Conservation (phyloP, 2,888 invertebrate species). For the Latheticus oryzae region DNA sequence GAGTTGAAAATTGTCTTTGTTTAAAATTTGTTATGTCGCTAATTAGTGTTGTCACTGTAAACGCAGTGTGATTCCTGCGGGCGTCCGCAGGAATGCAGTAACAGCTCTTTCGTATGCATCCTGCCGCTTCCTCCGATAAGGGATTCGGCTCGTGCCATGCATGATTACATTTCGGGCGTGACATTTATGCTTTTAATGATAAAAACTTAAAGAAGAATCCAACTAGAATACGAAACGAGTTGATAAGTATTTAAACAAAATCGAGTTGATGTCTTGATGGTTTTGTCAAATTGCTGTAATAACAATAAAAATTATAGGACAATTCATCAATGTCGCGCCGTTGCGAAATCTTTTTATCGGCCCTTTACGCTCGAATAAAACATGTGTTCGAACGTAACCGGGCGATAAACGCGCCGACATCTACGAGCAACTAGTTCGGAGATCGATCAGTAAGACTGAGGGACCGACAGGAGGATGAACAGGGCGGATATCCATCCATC, state of each 20-base stretch:
- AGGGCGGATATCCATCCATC: slow-evolving; percentile 43
- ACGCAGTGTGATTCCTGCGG: slow-evolving; percentile 7
- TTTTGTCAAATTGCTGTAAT: slow-evolving; percentile 29
- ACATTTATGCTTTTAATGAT: slow-evolving; percentile 64
- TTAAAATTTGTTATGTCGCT: no score
- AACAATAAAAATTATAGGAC: slow-evolving; percentile 37
- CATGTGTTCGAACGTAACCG: slow-evolving; percentile 43
- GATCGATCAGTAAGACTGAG: slow-evolving; percentile 41
- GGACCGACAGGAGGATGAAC: slow-evolving; percentile 43
- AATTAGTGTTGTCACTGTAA: no score
- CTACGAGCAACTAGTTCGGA: slow-evolving; percentile 43
- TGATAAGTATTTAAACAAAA: no score
- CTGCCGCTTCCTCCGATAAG: slow-evolving; percentile 61
- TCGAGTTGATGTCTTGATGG: slow-evolving; percentile 32
- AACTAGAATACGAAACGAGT: slow-evolving; percentile 36
- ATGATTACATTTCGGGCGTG: slow-evolving; percentile 63
- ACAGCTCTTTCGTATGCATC: slow-evolving; percentile 58
- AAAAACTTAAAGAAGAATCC: slow-evolving; percentile 54
- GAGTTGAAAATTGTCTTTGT: no score
- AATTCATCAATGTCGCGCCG: slow-evolving; percentile 39
- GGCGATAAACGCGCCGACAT: slow-evolving; percentile 43
- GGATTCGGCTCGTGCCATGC: slow-evolving; percentile 63
- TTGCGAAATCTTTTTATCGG: slow-evolving; percentile 42
- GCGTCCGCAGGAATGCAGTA: slow-evolving; percentile 15
- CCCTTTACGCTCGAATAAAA: slow-evolving; percentile 43